Evolutionary conservation across 2,113 vertebrate genomes (phyloP), one percentile per base, ranked within the genome.

Genomic region (Ia io): DNA sequence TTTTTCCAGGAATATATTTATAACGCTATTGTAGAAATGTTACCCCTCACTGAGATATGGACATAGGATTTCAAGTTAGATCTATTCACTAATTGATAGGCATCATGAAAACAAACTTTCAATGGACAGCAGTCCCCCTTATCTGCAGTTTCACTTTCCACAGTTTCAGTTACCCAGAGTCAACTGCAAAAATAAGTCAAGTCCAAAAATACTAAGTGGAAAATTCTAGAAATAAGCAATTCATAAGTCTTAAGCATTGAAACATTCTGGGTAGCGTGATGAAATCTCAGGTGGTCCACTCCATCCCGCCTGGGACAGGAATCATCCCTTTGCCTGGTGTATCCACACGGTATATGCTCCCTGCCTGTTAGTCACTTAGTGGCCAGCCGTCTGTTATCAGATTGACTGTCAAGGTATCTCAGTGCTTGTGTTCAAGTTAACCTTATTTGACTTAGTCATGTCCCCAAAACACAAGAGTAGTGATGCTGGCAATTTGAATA

Each of bases 41-140:
- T 51, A 47, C 42, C 30, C 9, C 0, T 67, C 90, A 1, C 30
- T 86, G 51, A 63, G 23, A 92, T 79, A 37, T 70, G 35, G 59
- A 73, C 37, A 10, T 30, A 73, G 28, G 10, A 28, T n/a, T 95
- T 82, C 59, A 87, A 63, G 69, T 82, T 84, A 42, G 16, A 77
- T 90, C 77, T 88, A 20, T 63, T 85, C 17, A 73, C 42, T 76
- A 51, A 93, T 79, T 91, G 88, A 88, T 74, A 67, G 51, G 20
- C 32, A 69, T 63, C 44, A 63, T 85, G 94, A 82, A 88, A 77
- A 65, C 32, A 96, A 9, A 16, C 37, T 95, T 89, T 77, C 51
- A 53, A 56, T 65, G 47, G 20, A 35, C 14, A 80, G 35, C 35
- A 59, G 51, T 25, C 56, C 56, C 22, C 56, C 22, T 59, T 23